These are phyloP conservation scores for Harmothoe impar DNA, from an alignment of 2,888 invertebrate species.

Conservation along the genomic window DNA sequence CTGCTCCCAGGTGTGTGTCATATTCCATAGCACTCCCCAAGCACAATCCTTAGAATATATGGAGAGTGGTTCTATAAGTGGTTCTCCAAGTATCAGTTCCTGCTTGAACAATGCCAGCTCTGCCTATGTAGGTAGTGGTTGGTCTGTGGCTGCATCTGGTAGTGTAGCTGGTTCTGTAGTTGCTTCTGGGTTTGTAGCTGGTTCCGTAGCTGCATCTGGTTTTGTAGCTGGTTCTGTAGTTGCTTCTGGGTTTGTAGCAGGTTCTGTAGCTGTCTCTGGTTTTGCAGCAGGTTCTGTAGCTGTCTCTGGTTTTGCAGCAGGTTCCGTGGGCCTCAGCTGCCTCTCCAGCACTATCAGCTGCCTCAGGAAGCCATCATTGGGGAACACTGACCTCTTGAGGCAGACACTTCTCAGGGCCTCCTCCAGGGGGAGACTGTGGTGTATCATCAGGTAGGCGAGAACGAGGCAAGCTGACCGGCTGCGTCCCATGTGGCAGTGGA, in stretches of 20 bases:
- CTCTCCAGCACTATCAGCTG: constrained; percentile 73
- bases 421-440: constrained; percentile 80
- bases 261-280: background rate
- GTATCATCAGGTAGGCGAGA: constrained; percentile 84
- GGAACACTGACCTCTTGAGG: constrained; percentile 83
- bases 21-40: too few species aligned
- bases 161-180: background rate
- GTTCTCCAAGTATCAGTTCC: too few species aligned
- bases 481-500: constrained; percentile 85
- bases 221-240: background rate
- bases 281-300: background rate
- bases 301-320: background rate
- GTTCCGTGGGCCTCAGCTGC: constrained; percentile 18
- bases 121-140: too few species aligned
- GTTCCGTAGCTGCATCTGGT: background rate
- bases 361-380: constrained; percentile 84
- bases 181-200: background rate
- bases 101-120: too few species aligned
- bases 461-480: constrained; percentile 85
- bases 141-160: too few species aligned
- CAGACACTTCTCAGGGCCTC: constrained; percentile 83
- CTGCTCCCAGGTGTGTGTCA: too few species aligned
- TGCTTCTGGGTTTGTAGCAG: background rate
- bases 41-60: too few species aligned
- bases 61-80: too few species aligned